Conservation (phyloP, 2,888 invertebrate species). For the Steinernema hermaphroditum region DNA sequence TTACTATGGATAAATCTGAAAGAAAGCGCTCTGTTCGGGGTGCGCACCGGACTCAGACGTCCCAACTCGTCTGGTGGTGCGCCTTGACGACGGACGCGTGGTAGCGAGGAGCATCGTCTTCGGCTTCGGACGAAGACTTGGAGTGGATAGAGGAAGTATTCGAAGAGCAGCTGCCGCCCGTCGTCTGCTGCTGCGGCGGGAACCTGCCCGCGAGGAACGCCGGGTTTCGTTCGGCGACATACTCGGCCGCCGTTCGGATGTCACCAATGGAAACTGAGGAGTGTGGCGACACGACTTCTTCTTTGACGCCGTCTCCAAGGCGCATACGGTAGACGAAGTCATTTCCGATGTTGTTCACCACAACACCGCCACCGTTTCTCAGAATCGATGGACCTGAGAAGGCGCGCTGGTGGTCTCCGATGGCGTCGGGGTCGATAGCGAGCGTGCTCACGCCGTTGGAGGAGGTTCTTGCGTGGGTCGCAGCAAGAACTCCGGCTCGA, state of each 20-base stretch:
- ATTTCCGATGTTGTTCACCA: background rate
- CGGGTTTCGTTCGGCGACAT: slow-evolving; percentile 18
- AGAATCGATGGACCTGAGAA: slow-evolving; percentile 25
- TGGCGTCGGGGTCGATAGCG: slow-evolving; percentile 14
- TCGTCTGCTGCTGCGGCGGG: background rate
- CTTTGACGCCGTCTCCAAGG: slow-evolving; percentile 4
- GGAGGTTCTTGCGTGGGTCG: slow-evolving; percentile 25
- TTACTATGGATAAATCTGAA: no score
- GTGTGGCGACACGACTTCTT: background rate
- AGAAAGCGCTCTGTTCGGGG: no score
- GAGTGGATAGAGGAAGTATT: slow-evolving; percentile 15
- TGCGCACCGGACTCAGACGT: slow-evolving; percentile 3
- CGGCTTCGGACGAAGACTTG: slow-evolving; percentile 23
- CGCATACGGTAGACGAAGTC: slow-evolving; percentile 26
- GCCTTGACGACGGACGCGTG: background rate
- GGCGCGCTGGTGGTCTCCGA: slow-evolving; percentile 21
- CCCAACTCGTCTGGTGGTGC: slow-evolving; percentile 4
- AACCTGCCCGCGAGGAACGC: background rate
- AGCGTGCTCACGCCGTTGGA: slow-evolving; percentile 22
- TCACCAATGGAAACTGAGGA: slow-evolving; percentile 13
- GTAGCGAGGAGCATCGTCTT: slow-evolving; percentile 17
- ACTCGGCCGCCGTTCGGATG: slow-evolving; percentile 11
- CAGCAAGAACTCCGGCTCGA: background rate
- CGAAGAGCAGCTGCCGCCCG: slow-evolving; percentile 14
- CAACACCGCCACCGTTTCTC: background rate